Base-by-base conservation (phyloP, 2,888 invertebrate genomes). In the Phlogophora meticulosa region DNA sequence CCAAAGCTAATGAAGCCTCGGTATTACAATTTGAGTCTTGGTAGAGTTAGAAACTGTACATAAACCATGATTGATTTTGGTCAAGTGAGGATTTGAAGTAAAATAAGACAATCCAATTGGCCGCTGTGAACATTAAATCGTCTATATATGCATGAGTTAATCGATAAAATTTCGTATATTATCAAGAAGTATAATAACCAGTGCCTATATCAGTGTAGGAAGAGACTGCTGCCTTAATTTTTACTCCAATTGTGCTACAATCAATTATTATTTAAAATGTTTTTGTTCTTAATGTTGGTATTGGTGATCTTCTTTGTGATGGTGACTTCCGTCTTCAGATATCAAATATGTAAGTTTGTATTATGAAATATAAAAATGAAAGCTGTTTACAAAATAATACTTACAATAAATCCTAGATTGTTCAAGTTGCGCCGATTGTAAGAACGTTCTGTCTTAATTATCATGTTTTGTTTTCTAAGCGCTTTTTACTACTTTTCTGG, bases 141-240 rank as follows among this genome's bases (percentile, higher is more conserved):
- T 17, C 11, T 34, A 34, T 22, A 51, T 51, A 62, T 5, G 0
- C 17, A 45, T 28, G 10, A 10, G n/a, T 42, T 36, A 7, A 22
- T n/a, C 3, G 76, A 69, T 70, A 70, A 70, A 43, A 56, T 68
- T 73, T 22, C 20, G 7, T 15, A 0, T 10, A 38, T 34, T 43
- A 51, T 51, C 34, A 17, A 28, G 4, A 15, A 43, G n/a, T 17
- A 20, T 13, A 13, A 13, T 22, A 10, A 28, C 15, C 4, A 0
- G 55, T 20, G 7, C 13, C 20, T 20, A 13, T 55, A 32, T 32
- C 11, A 32, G 4, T 24, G 1, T 10, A 10, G 28, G 22, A 28
- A 36, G 28, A 11, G 1, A 32, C 7, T 15, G 7, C 15, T 56
- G 15, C 38, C n/a, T 55, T 17, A 0, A 17, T n/a, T 51, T 17